phyloP scores from a whole-genome alignment of 1,140 invertebrate species.

The Diuraphis noxia region DNA sequence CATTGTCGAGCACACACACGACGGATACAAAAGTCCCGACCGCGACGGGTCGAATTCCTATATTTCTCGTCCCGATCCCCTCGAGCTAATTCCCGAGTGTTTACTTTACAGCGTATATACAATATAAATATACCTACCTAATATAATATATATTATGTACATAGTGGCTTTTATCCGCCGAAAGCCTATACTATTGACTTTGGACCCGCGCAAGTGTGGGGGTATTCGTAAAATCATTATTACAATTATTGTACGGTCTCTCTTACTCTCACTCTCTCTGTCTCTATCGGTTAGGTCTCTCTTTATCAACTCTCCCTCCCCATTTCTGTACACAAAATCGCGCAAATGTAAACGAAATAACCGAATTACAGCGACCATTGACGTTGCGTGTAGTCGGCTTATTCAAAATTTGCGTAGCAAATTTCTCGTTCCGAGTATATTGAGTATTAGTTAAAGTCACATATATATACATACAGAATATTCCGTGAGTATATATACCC shows the following conservation, averaged over 20 bases:
- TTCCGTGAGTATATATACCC: no score
- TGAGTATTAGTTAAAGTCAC: no score
- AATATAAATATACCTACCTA: background rate
- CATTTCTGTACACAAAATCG: no score
- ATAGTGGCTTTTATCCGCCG: background rate
- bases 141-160: background rate
- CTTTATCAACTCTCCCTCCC: background rate
- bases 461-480: no score
- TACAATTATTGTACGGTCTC: background rate
- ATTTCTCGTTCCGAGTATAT: no score
- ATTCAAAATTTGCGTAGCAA: no score
- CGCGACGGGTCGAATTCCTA: background rate
- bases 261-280: no score
- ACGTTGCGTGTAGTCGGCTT: background rate
- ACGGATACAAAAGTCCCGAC: background rate
- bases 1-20: background rate
- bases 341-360: background rate
- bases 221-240: background rate
- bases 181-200: background rate
- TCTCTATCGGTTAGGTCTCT: background rate
- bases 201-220: background rate
- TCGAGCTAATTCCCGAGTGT: background rate
- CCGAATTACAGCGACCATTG: background rate
- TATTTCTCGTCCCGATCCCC: background rate
- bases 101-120: background rate